A percentile compares a stretch with the other conserved stretches of the same genome.
These are phyloP conservation scores for Antechinus stuartii DNA, from an alignment of 2,113 vertebrate species.

Conservation along the genomic window DNA sequence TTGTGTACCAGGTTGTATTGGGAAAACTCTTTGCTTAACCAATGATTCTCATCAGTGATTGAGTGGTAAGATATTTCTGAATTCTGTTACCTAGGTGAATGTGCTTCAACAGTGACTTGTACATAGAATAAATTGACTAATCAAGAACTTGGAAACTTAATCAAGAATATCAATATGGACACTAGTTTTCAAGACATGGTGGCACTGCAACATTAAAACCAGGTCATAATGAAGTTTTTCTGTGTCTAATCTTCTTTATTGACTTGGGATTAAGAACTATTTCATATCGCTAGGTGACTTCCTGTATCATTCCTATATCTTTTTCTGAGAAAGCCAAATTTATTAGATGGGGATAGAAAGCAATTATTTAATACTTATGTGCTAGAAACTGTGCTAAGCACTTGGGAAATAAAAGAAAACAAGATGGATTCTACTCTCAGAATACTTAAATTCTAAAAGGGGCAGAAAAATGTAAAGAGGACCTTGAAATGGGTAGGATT, in stretches of 20 bases:
- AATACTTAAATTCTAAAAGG: not conserved
- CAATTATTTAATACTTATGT: not conserved
- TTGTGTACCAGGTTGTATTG: not conserved
- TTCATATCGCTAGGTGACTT: conserved; percentile 48
- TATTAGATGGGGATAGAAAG: not conserved
- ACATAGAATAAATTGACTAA: not conserved
- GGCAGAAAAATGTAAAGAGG: not conserved
- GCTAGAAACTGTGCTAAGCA: not conserved
- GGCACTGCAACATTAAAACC: conserved; percentile 53
- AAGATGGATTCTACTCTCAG: not conserved
- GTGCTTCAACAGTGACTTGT: not conserved
- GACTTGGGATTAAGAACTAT: conserved; percentile 48
- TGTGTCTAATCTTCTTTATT: conserved; percentile 55
- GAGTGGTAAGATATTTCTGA: conserved; percentile 23
- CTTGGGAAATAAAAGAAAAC: not conserved
- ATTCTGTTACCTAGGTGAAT: conserved; percentile 44
- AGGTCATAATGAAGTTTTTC: conserved; percentile 43
- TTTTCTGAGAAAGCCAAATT: conserved; percentile 48
- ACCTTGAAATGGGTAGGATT: not conserved
- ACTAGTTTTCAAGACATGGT: conserved; percentile 52
- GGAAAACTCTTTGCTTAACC: conserved; percentile 13
- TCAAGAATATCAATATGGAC: conserved; percentile 52
- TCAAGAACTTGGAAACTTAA: conserved; percentile 59
- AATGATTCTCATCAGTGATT: not conserved
- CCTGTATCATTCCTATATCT: conserved; percentile 46